Percentiles rank a stretch among this genome's conserved stretches.
These are phyloP conservation scores for Umimayanthus chanpuru DNA, from an alignment of 92 coral and sea anemone genomes.

Conservation along the genomic window DNA sequence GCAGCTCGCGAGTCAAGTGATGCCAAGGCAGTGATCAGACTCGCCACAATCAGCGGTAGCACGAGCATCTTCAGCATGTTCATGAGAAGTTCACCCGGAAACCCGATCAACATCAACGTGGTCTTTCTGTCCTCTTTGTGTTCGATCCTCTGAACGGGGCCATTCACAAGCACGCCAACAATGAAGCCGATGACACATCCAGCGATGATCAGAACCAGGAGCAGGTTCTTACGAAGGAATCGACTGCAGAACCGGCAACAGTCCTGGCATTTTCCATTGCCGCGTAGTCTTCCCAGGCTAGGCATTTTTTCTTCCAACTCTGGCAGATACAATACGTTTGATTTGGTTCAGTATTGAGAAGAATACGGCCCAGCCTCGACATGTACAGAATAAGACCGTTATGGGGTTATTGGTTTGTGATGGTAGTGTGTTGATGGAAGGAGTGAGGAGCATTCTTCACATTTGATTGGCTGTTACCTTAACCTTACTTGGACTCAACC, in stretches of 20 bases:
- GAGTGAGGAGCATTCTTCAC: no score
- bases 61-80: slow-evolving; percentile 87
- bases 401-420: no score
- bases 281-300: no score
- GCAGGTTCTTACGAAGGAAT: slow-evolving; percentile 68
- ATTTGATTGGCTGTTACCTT: no score
- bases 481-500: no score
- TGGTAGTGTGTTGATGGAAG: no score
- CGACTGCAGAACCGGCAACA: slow-evolving; percentile 38
- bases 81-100: slow-evolving; percentile 94
- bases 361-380: no score
- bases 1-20: slow-evolving; percentile 87
- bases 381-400: no score
- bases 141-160: slow-evolving; percentile 70
- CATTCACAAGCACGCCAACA: slow-evolving; percentile 74
- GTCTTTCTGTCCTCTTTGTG: slow-evolving; percentile 73
- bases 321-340: no score
- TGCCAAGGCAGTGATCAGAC: slow-evolving; percentile 84
- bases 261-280: background rate
- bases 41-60: slow-evolving; percentile 85
- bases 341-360: no score
- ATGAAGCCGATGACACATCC: slow-evolving; percentile 86
- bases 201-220: slow-evolving; percentile 72
- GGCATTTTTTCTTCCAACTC: no score
- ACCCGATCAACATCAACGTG: slow-evolving; percentile 82